Conservation (phyloP, 2,888 invertebrate genomes). For the Dilophus febrilis region DNA sequence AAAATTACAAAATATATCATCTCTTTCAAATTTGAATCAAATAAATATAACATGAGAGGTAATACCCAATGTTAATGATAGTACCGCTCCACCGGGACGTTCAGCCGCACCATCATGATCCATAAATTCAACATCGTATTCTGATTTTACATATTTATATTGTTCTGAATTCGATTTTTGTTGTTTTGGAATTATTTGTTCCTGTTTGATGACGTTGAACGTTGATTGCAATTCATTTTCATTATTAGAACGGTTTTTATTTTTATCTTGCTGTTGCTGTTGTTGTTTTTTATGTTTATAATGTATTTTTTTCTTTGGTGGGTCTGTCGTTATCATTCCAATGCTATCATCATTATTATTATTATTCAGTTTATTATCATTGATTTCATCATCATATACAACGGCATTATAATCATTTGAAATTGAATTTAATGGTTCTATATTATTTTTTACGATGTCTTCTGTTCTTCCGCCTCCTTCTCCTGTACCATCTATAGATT, state of each 20-base stretch:
- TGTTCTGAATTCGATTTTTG: constrained; percentile 8
- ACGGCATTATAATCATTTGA: constrained; percentile 4
- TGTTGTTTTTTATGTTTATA: constrained; percentile 12
- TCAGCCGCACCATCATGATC: constrained; percentile 47
- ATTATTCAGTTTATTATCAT: constrained; percentile 12
- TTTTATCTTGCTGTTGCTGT: constrained; percentile 10
- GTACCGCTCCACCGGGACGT: constrained; percentile 61
- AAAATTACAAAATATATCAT: not conserved
- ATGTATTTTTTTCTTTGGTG: constrained; percentile 10
- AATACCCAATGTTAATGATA: constrained; percentile 58
- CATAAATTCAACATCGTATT: constrained; percentile 28
- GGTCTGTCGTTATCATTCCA: constrained; percentile 17
- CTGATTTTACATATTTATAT: constrained; percentile 26
- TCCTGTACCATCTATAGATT: constrained; percentile 9
- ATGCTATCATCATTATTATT: constrained; percentile 17
- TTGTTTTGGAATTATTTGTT: constrained; percentile 11
- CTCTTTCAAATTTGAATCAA: not conserved
- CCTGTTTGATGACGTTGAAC: constrained; percentile 10
- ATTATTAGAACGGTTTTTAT: constrained; percentile 6
- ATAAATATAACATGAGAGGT: too few relatives aligned
- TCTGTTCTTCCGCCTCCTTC: too few relatives aligned
- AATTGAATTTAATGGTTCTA: not conserved
- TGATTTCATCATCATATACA: constrained; percentile 9
- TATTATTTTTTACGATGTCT: not conserved
- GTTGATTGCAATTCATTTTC: constrained; percentile 11